These are phyloP conservation scores for Lates calcarifer DNA, from an alignment of 2,113 vertebrate genomes.

Conservation along the genomic window DNA sequence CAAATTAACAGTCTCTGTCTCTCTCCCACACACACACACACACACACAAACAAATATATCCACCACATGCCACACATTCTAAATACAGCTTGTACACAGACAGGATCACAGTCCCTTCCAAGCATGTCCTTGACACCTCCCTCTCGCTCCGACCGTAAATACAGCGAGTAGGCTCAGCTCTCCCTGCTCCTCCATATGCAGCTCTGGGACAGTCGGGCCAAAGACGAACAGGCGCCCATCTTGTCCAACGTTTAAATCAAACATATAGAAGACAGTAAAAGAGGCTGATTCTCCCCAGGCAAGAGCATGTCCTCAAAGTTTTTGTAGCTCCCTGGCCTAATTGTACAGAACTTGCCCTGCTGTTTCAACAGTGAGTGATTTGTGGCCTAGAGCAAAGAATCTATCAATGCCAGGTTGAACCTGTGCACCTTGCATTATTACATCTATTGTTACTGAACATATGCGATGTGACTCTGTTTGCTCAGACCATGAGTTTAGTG, in stretches of 20 bases:
- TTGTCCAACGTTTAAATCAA: constrained; percentile 40
- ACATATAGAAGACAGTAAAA: constrained; percentile 32
- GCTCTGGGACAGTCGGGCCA: constrained; percentile 37
- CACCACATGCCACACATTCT: constrained; percentile 47
- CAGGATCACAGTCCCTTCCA: constrained; percentile 26
- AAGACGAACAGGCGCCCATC: not conserved
- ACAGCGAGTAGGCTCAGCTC: constrained; percentile 26
- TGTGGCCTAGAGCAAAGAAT: constrained; percentile 65
- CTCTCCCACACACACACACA: constrained; percentile 7
- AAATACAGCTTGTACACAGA: constrained; percentile 45
- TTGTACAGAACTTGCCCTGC: constrained; percentile 57
- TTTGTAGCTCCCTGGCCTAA: constrained; percentile 61
- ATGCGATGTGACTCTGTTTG: constrained; percentile 27
- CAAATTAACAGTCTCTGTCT: constrained; percentile 68
- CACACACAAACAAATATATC: constrained; percentile 54
- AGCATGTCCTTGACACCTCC: constrained; percentile 67
- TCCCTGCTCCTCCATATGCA: constrained; percentile 21
- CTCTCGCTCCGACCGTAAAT: constrained; percentile 35
- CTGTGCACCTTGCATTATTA: constrained; percentile 51
- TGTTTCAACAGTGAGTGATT: constrained; percentile 66
- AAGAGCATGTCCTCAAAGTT: constrained; percentile 67
- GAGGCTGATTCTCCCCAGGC: constrained; percentile 61
- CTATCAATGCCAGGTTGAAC: constrained; percentile 71
- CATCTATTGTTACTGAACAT: constrained; percentile 46
- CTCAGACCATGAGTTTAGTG: constrained; percentile 52